Percentiles rank a stretch among this genome's conserved stretches.
These are phyloP conservation scores for Eulemur rufifrons DNA, from an alignment of 2,113 vertebrate species.

Conservation along the genomic window DNA sequence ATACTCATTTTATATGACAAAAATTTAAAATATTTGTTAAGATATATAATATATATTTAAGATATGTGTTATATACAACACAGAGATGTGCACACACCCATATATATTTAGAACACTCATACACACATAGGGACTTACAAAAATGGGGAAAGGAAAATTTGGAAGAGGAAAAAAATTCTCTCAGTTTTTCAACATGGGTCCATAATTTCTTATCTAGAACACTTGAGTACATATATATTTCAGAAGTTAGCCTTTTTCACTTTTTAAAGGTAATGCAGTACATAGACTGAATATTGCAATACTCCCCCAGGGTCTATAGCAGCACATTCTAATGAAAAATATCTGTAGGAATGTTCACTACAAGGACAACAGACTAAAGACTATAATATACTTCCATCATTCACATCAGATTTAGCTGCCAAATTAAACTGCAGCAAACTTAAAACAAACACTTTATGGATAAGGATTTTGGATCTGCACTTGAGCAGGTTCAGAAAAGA, in stretches of 20 bases:
- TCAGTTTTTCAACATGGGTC: neutral
- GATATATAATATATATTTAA: neutral
- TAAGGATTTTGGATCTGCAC: neutral
- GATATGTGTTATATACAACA: neutral
- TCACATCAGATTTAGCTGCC: neutral
- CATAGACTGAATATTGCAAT: neutral
- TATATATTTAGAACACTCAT: neutral
- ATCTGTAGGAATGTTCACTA: neutral
- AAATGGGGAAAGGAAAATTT: neutral
- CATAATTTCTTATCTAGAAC: neutral
- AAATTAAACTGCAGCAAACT: neutral
- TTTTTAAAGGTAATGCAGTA: neutral
- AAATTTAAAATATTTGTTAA: neutral
- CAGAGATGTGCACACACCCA: neutral
- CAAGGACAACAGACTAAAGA: neutral
- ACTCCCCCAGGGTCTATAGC: neutral
- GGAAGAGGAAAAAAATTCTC: neutral
- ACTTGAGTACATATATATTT: neutral
- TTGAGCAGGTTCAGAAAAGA: constrained; percentile 18
- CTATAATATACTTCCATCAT: neutral
- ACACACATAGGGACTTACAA: neutral
- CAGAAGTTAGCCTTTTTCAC: neutral
- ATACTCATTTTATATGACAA: neutral
- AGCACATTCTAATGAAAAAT: neutral
- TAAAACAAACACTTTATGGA: neutral